These are phyloP conservation scores for Strigops habroptila DNA, from an alignment of 2,113 vertebrate species.

Conservation along the genomic window DNA sequence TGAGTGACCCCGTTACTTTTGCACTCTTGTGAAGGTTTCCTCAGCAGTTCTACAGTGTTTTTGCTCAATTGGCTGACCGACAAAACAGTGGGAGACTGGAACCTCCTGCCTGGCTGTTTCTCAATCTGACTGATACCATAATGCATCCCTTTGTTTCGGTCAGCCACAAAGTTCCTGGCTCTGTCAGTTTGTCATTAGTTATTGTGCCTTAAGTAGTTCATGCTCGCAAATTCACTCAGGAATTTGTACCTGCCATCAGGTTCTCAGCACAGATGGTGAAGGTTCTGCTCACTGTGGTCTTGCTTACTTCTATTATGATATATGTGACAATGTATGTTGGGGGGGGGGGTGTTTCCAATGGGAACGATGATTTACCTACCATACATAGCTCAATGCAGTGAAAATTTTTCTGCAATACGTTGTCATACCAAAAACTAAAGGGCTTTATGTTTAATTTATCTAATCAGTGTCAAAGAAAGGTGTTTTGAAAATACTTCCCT, in stretches of 20 bases:
- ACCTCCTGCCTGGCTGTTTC: neutral
- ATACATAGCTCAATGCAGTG: neutral
- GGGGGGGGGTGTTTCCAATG: neutral
- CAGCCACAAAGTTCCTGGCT: neutral
- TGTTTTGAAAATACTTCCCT: neutral
- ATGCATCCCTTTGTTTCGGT: neutral
- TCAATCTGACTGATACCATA: neutral
- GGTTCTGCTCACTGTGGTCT: neutral
- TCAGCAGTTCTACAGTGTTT: neutral
- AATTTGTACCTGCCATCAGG: neutral
- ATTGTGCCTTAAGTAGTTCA: neutral
- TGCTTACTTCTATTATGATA: neutral
- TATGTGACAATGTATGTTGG: neutral
- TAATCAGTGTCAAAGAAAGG: neutral
- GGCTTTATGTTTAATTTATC: neutral
- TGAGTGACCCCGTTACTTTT: neutral
- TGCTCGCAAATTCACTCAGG: neutral
- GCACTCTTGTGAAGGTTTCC: neutral
- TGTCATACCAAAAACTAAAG: neutral
- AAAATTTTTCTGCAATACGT: neutral
- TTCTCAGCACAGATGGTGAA: neutral
- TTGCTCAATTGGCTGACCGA: neutral
- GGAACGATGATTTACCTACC: neutral
- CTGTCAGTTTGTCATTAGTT: neutral
- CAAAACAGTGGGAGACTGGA: neutral